These are phyloP conservation scores for Bucco capensis DNA, from an alignment of 2,113 vertebrate species.

Conservation along the genomic window DNA sequence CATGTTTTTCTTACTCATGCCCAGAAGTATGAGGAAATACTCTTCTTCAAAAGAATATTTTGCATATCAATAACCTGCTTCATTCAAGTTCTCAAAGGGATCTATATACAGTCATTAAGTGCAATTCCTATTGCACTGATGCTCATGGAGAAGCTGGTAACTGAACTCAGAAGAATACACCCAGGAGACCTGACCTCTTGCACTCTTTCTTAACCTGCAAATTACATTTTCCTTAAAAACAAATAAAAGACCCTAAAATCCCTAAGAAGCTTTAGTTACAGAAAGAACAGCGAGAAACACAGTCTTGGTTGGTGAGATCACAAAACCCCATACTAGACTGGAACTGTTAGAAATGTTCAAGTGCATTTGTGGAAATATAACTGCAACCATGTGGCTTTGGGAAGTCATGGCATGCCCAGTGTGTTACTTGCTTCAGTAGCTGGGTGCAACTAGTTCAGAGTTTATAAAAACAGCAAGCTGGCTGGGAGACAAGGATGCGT, in stretches of 20 bases:
- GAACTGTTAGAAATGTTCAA: neutral
- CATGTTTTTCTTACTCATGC: conserved; percentile 18
- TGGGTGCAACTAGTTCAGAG: neutral
- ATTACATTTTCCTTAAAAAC: conserved; percentile 62
- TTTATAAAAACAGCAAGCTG: conserved; percentile 24
- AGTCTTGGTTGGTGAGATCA: neutral
- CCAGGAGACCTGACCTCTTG: conserved; percentile 33
- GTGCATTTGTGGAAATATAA: neutral
- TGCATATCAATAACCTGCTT: conserved; percentile 41
- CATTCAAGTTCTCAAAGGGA: conserved; percentile 14
- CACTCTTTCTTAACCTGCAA: conserved; percentile 50
- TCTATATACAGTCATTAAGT: conserved; percentile 9
- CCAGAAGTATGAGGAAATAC: conserved; percentile 53
- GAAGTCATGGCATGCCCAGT: conserved; percentile 2
- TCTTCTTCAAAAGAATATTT: conserved; percentile 58
- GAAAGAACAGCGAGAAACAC: conserved; percentile 12
- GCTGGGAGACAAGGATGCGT: neutral
- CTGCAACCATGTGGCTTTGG: conserved; percentile 18
- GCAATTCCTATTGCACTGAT: neutral
- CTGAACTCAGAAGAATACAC: neutral
- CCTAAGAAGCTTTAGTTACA: conserved; percentile 51
- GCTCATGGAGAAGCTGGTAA: neutral
- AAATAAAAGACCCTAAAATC: conserved; percentile 52
- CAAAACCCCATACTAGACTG: neutral
- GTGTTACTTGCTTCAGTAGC: neutral